Percentiles rank a stretch among this genome's conserved stretches.
Conservation (phyloP, 2,888 invertebrate species). For the Orthosia incerta region DNA sequence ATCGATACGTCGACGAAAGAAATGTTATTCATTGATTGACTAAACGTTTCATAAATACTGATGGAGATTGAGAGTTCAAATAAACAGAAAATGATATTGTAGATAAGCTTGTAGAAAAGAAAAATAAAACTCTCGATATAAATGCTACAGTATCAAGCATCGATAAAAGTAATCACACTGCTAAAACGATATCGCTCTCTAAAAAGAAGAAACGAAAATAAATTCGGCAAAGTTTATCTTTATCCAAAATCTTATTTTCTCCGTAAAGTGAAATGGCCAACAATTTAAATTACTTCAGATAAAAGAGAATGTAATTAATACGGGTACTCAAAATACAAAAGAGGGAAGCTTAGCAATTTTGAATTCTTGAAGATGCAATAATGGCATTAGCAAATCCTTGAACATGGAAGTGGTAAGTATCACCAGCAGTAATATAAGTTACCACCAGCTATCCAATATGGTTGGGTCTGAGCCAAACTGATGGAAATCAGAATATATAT, state of each 20-base stretch:
- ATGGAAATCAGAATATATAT: conserved; percentile 78
- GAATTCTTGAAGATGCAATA: conserved; percentile 37
- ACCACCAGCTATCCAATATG: conserved; percentile 66
- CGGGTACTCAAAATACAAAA: conserved; percentile 40
- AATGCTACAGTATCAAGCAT: conserved; percentile 40
- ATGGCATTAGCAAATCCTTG: conserved; percentile 62
- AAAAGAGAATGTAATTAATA: conserved; percentile 60
- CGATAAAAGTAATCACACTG: conserved; percentile 59
- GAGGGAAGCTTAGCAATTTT: conserved; percentile 29
- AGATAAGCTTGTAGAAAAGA: conserved; percentile 26
- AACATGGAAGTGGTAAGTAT: conserved; percentile 70
- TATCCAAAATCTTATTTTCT: conserved; percentile 59
- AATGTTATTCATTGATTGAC: conserved; percentile 52
- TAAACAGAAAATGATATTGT: conserved; percentile 33
- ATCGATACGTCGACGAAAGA: conserved; percentile 49
- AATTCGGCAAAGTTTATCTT: conserved; percentile 58
- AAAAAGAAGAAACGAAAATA: conserved; percentile 57
- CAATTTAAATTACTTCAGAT: conserved; percentile 58
- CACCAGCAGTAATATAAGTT: conserved; percentile 74
- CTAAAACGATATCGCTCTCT: conserved; percentile 53
- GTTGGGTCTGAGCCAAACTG: conserved; percentile 86
- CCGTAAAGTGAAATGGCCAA: conserved; percentile 55
- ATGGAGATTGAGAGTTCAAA: conserved; percentile 29
- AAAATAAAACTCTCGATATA: conserved; percentile 38
- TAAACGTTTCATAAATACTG: conserved; percentile 35